Base-by-base conservation (phyloP, 2,113 vertebrate genomes). In the Trematocara unimaculatum region DNA sequence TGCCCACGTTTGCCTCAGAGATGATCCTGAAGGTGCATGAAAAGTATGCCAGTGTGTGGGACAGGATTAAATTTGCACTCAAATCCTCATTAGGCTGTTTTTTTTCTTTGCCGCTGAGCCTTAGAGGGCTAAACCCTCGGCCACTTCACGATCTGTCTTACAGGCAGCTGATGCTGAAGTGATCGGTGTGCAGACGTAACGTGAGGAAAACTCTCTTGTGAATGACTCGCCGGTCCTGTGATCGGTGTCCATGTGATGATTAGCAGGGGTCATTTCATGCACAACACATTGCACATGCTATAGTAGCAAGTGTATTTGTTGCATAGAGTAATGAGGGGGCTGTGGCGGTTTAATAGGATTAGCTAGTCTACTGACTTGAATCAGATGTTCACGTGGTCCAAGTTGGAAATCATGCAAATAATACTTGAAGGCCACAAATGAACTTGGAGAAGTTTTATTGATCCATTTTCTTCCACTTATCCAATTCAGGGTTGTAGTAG, bases 291-390 rank as follows among this genome's bases (percentile, higher is more conserved):
- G 5, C 26, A 58, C 20, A 5, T 29, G 60, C 23, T 12, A 67
- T 45, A 60, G 81, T 38, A 74, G 64, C 83, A 82, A 38, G 86
- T 77, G 89, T 13, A 64, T 88, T 47, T 77, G 23, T 17, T 6
- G 20, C 7, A 1, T 9, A 6, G 40, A 26, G 31, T 67, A 81
- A 82, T 86, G 54, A 84, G 67, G 4, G 26, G 77, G 77, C 42
- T 26, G 38, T 67, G 86, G 85, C 7, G 23, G 3, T 38, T 82
- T 88, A 85, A 91, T 60, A 82, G 82, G 87, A 88, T 94, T 91
- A 91, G 14, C 38, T 7, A 18, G 87, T 45, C 15, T 6, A 89
- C 40, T 84, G 79, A 84, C 79, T 90, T 62, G 7, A 81, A 74
- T 88, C 81, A 55, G 72, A n/a, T 70, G 17, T 26, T 7, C 51